A percentile compares a stretch with the other conserved stretches of the same genome.
Conservation (phyloP, 1,140 invertebrate species). For the Zaprionus lachaisei region DNA sequence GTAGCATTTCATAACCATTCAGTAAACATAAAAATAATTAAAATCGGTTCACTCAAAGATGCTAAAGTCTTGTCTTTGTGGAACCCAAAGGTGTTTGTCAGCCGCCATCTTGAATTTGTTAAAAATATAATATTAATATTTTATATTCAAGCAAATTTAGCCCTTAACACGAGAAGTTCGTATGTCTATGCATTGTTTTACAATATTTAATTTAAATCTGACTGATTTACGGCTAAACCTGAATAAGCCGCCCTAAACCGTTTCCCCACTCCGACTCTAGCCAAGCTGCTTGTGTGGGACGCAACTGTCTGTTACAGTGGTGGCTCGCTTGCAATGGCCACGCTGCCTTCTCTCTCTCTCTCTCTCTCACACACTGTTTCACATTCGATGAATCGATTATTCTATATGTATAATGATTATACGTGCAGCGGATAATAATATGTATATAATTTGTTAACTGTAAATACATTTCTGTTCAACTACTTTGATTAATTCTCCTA, state of each 20-base stretch:
- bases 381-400: background rate
- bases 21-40: too few relatives aligned
- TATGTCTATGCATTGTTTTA: too few relatives aligned
- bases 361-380: background rate
- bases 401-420: background rate
- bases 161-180: too few relatives aligned
- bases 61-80: too few relatives aligned
- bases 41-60: too few relatives aligned
- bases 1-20: too few relatives aligned
- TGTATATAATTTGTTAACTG: background rate
- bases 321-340: background rate
- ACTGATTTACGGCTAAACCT: too few relatives aligned
- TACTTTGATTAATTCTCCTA: background rate
- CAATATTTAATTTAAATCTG: too few relatives aligned
- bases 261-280: background rate
- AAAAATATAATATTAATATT: too few relatives aligned
- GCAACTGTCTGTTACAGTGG: constrained; percentile 5
- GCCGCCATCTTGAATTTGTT: too few relatives aligned
- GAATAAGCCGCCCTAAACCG: background rate
- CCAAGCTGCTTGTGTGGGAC: background rate
- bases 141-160: too few relatives aligned
- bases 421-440: constrained; percentile 1
- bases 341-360: background rate
- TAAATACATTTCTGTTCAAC: background rate
- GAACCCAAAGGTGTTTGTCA: too few relatives aligned